phyloP scores from a whole-genome alignment of 2,113 vertebrate genomes.

The Neogale vison region DNA sequence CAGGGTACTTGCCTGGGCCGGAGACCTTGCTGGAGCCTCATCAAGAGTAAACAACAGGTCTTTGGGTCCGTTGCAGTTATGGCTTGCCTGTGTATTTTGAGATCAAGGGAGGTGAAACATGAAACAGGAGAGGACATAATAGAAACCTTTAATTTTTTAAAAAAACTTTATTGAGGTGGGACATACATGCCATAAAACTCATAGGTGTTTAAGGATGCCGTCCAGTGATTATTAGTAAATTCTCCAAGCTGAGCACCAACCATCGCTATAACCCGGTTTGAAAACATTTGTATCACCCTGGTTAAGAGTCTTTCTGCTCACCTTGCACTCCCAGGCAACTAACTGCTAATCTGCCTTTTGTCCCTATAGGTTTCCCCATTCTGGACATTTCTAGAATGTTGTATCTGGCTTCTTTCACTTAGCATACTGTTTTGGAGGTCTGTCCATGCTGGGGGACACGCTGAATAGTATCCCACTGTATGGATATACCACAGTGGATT shows the following conservation, averaged over 20 bases:
- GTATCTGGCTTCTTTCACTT: background rate
- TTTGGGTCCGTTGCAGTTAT: background rate
- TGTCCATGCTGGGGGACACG: rapidly evolving
- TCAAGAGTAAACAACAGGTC: background rate
- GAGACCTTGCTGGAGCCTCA: background rate
- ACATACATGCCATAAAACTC: background rate
- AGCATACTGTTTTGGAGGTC: background rate
- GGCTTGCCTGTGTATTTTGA: background rate
- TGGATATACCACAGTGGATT: background rate
- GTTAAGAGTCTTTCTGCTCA: background rate
- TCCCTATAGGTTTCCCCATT: rapidly evolving
- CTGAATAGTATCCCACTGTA: background rate
- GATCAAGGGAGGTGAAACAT: background rate
- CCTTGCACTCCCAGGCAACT: background rate
- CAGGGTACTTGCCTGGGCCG: background rate
- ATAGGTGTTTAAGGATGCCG: background rate
- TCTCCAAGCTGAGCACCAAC: too few relatives aligned
- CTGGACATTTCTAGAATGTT: background rate
- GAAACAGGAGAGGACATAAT: background rate
- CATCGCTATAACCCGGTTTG: background rate
- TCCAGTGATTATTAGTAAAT: background rate
- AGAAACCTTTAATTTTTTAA: background rate
- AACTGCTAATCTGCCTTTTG: background rate
- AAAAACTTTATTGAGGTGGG: background rate
- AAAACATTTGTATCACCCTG: background rate